Evolutionary conservation across 92 coral and sea anemone genomes (phyloP), one percentile per base, ranked within the genome.

Genomic region (Paramuricea clavata): DNA sequence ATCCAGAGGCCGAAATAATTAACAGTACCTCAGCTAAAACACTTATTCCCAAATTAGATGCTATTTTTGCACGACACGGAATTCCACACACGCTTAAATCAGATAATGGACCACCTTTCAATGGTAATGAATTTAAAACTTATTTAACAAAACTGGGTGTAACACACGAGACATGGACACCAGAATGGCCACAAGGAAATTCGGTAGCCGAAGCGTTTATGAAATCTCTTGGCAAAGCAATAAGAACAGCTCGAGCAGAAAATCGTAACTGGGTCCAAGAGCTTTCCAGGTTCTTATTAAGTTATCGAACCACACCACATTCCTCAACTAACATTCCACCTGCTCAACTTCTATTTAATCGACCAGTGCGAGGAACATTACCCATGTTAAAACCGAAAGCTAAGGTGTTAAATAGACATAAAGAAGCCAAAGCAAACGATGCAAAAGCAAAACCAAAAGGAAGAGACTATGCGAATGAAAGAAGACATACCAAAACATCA

Each of bases 121-220:
- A 59, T 22, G 59, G 59, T 3, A 50, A 50, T 50, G 87, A 89
- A 33, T 79, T 89, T 57, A 78, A 44, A 57, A 72, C 43, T 7
- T 88, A 74, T 67, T 76, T 72, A 42, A 69, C 28, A 36, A 65
- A 81, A 80, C 71, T 87, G 3, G 86, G 86, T n/a, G 86, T 91
- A 19, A 43, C 12, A 43, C 90, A 90, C 36, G 85, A 74, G 61
- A 79, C 85, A 69, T 89, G 83, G 39, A 90, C 90, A 11, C 81
- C 93, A 33, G 85, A 81, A 72, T 89, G 86, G 85, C 87, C 90
- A 23, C 93, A 90, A n/a, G 90, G 87, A 34, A 90, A 90, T 41
- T 80, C 78, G 1, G 87, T 78, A 23, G 87, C 77, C 1, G 87
- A 90, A 62, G 83, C 76, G 7, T 88, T 85, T 49, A 90, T 79